Conservation (phyloP, 2,888 invertebrate species). For the Cremastinae sp. region DNA sequence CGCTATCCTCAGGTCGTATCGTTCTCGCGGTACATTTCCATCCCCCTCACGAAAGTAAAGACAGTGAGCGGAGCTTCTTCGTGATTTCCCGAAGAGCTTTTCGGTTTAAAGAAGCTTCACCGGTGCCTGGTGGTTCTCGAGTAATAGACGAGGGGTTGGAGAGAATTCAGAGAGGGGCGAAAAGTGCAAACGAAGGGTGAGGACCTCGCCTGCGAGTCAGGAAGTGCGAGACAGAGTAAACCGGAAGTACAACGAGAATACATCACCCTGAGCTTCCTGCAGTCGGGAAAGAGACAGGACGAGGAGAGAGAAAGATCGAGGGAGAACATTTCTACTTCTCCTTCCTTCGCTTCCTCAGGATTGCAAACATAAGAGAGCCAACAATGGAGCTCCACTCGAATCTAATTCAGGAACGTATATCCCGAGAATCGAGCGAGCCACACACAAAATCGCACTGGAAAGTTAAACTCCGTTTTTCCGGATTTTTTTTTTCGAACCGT, state of each 20-base stretch:
- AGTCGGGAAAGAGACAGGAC: background rate
- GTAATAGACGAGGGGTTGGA: constrained; percentile 31
- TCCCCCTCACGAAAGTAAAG: constrained; percentile 25
- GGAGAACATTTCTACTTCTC: constrained; percentile 46
- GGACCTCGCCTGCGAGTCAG: constrained; percentile 35
- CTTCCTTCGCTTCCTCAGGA: constrained; percentile 38
- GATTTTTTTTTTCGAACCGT: constrained; percentile 39
- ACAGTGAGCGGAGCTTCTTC: constrained; percentile 55
- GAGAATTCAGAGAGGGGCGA: background rate
- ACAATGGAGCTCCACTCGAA: constrained; percentile 70
- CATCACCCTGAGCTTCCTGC: constrained; percentile 60
- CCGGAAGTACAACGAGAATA: constrained; percentile 64
- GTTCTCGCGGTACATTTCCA: constrained; percentile 6
- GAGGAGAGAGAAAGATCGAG: background rate
- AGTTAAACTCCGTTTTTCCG: constrained; percentile 13
- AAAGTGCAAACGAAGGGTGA: constrained; percentile 40
- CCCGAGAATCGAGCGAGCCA: background rate
- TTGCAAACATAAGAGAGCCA: constrained; percentile 55
- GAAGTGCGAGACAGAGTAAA: constrained; percentile 59
- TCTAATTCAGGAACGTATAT: constrained; percentile 70
- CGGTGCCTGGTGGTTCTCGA: constrained; percentile 29
- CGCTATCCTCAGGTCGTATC: background rate
- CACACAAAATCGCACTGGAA: constrained; percentile 7
- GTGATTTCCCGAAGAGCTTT: constrained; percentile 53
- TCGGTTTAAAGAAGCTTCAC: constrained; percentile 29